Conservation (phyloP, 2,888 invertebrate species). For the Harpalus rubripes region DNA sequence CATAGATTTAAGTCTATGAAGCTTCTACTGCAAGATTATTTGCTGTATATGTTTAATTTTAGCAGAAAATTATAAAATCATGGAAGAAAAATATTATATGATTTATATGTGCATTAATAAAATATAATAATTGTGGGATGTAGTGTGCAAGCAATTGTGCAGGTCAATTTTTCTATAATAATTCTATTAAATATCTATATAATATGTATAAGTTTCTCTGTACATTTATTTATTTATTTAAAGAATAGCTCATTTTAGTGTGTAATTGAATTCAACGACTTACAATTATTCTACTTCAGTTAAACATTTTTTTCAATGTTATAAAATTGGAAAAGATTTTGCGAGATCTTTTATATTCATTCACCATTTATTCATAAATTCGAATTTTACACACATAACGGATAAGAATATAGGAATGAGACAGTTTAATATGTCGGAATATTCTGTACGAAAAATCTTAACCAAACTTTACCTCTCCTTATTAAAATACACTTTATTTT, state of each 20-base stretch:
- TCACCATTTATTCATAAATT: not conserved
- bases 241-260: not conserved
- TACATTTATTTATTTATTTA: too few species aligned
- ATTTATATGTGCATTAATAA: too few species aligned
- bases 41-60: too few species aligned
- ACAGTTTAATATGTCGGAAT: not conserved
- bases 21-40: too few species aligned
- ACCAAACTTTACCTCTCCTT: slow-evolving; percentile 3
- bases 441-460: slow-evolving; percentile 47
- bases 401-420: not conserved
- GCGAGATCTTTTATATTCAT: not conserved
- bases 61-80: too few species aligned
- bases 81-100: too few species aligned
- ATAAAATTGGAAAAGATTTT: slow-evolving; percentile 22
- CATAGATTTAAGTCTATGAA: too few species aligned
- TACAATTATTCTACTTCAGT: slow-evolving; percentile 16
- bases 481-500: slow-evolving; percentile 33
- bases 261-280: not conserved
- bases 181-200: too few species aligned
- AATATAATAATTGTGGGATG: too few species aligned
- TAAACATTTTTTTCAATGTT: slow-evolving; percentile 22
- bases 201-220: too few species aligned
- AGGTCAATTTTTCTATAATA: too few species aligned
- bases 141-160: too few species aligned
- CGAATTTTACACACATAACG: not conserved